A percentile compares a stretch with the other conserved stretches of the same genome.
These are phyloP conservation scores for Rhogogaster chlorosoma DNA, from an alignment of 2,888 invertebrate genomes.

Conservation along the genomic window DNA sequence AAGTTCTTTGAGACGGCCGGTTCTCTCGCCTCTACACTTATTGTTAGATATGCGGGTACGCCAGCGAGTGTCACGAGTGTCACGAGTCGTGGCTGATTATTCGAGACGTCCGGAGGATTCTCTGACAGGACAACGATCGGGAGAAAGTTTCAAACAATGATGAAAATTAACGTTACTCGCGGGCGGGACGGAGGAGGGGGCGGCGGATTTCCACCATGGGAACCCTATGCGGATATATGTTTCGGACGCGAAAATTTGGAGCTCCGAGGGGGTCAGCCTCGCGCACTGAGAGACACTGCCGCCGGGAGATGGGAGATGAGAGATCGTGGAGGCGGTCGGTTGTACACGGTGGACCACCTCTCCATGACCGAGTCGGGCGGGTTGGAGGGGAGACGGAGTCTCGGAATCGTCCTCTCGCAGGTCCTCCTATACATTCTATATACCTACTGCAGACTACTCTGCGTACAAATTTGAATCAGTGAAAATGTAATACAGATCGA, in stretches of 20 bases:
- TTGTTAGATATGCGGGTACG: too few species aligned
- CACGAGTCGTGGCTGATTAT: not conserved
- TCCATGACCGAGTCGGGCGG: constrained; percentile 52
- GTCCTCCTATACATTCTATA: too few species aligned
- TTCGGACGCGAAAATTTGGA: constrained; percentile 1
- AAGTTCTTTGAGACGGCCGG: not conserved
- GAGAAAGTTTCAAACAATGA: not conserved
- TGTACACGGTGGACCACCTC: constrained; percentile 72
- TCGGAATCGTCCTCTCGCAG: constrained; percentile 17
- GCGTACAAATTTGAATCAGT: too few species aligned
- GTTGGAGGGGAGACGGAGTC: constrained; percentile 29
- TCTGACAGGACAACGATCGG: not conserved
- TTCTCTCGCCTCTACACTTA: not conserved
- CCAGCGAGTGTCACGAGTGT: not conserved
- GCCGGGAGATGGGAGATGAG: constrained; percentile 64
- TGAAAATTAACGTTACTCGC: not conserved
- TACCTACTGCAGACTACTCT: too few species aligned
- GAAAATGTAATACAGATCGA: too few species aligned
- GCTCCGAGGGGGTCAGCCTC: constrained; percentile 55
- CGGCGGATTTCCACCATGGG: not conserved
- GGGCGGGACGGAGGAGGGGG: not conserved
- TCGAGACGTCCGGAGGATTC: not conserved
- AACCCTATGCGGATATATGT: not conserved
- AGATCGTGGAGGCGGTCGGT: constrained; percentile 72
- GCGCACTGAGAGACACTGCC: constrained; percentile 64